phyloP scores from a whole-genome alignment of 2,888 invertebrate species.

The Anagyrus pseudococci region DNA sequence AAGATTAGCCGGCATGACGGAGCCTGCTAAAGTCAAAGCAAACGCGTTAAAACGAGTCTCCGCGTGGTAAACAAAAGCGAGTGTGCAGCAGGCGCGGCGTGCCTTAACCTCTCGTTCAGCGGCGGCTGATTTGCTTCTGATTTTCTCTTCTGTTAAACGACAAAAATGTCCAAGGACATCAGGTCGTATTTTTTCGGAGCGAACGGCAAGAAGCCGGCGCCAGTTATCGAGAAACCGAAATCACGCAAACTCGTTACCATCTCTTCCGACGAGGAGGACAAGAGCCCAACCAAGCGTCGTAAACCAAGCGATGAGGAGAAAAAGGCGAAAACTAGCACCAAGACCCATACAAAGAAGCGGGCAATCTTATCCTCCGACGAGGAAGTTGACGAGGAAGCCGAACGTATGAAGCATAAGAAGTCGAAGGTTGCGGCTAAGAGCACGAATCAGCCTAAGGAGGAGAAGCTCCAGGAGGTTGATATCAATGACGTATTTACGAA shows the following conservation, averaged over 20 bases:
- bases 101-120: no score
- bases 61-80: no score
- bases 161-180: not conserved
- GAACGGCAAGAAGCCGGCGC: not conserved
- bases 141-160: no score
- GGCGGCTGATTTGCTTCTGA: no score
- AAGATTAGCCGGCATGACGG: no score
- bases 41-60: no score
- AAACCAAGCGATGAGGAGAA: not conserved
- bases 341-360: slow-evolving; percentile 51
- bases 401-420: slow-evolving; percentile 54
- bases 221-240: not conserved
- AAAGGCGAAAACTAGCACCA: slow-evolving; percentile 9
- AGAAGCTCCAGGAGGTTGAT: slow-evolving; percentile 58
- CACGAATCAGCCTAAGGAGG: slow-evolving; percentile 47
- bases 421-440: slow-evolving; percentile 42
- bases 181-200: not conserved
- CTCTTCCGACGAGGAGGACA: not conserved
- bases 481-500: slow-evolving; percentile 68
- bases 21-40: no score
- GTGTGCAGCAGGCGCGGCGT: no score
- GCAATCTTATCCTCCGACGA: slow-evolving; percentile 60
- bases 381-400: slow-evolving; percentile 59
- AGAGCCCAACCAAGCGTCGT: not conserved
- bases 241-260: not conserved